phyloP scores from a whole-genome alignment of 2,797 vertebrate species.

The Platyrinchus mystaceus region DNA sequence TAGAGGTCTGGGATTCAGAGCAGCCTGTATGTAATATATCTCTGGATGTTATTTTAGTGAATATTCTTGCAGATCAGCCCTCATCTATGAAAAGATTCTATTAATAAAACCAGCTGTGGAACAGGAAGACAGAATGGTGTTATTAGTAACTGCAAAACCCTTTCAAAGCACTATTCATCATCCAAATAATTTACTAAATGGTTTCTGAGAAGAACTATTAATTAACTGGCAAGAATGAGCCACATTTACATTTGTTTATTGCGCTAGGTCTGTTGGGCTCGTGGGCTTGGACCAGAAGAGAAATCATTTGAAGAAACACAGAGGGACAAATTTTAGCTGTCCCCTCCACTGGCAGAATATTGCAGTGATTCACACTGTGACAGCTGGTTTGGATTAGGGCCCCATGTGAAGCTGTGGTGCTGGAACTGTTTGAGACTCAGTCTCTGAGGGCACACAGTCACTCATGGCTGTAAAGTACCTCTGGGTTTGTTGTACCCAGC shows the following conservation, averaged over 20 bases:
- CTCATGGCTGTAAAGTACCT: not conserved
- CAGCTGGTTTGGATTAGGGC: not conserved
- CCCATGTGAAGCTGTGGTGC: not conserved
- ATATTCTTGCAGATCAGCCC: conserved; percentile 5
- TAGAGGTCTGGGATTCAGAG: not conserved
- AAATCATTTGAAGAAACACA: not conserved
- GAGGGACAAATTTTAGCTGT: not conserved
- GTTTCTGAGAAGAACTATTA: conserved; percentile 55
- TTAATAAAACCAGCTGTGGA: conserved; percentile 49
- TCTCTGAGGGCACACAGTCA: not conserved
- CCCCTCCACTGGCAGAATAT: not conserved
- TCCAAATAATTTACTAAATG: conserved; percentile 67
- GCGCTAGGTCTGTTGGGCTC: not conserved
- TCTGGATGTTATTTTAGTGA: conserved; percentile 14
- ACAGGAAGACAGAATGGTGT: conserved; percentile 23
- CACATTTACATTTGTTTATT: conserved; percentile 40
- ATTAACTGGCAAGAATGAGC: conserved; percentile 51
- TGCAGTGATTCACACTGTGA: not conserved
- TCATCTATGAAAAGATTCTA: not conserved
- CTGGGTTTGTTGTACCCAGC: not conserved
- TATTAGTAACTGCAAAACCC: conserved; percentile 44
- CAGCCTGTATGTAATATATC: not conserved
- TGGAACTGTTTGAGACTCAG: not conserved
- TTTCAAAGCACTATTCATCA: conserved; percentile 57
- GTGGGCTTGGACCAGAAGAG: not conserved